A percentile compares a stretch with the other conserved stretches of the same genome.
Evolutionary conservation across 1,140 invertebrate genomes (phyloP).

Genomic region (Heterodera carotae): DNA sequence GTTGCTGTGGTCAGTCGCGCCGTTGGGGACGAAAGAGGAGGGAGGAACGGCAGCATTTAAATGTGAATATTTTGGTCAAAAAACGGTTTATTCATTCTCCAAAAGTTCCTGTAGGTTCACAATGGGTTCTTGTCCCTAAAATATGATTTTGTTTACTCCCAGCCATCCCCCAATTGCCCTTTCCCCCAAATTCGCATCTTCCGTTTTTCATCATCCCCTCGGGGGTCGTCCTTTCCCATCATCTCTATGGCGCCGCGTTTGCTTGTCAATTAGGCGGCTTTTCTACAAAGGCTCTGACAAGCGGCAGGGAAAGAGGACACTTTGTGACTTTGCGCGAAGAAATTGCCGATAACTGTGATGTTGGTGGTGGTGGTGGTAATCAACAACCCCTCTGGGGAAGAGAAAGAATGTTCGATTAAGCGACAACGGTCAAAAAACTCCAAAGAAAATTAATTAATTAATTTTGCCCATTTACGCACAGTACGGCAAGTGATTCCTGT

Average conservation of each 20-base stretch:
- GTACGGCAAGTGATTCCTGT: too few relatives aligned
- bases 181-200: too few relatives aligned
- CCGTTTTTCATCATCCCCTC: neutral
- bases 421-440: too few relatives aligned
- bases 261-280: constrained; percentile 13
- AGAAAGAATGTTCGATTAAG: neutral
- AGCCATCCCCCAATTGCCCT: neutral
- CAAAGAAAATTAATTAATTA: too few relatives aligned
- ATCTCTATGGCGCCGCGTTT: neutral
- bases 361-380: neutral
- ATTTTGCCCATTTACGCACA: too few relatives aligned
- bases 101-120: too few relatives aligned
- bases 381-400: neutral
- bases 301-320: too few relatives aligned
- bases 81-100: too few relatives aligned
- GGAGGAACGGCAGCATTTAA: too few relatives aligned
- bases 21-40: neutral
- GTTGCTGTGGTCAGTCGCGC: too few relatives aligned
- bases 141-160: neutral
- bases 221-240: neutral
- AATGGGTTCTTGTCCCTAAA: too few relatives aligned
- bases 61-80: too few relatives aligned
- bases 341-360: neutral
- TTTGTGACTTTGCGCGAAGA: constrained; percentile 1
- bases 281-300: neutral